Conservation (phyloP, 2,888 invertebrate genomes). For the Acanthococcus lagerstroemiae region DNA sequence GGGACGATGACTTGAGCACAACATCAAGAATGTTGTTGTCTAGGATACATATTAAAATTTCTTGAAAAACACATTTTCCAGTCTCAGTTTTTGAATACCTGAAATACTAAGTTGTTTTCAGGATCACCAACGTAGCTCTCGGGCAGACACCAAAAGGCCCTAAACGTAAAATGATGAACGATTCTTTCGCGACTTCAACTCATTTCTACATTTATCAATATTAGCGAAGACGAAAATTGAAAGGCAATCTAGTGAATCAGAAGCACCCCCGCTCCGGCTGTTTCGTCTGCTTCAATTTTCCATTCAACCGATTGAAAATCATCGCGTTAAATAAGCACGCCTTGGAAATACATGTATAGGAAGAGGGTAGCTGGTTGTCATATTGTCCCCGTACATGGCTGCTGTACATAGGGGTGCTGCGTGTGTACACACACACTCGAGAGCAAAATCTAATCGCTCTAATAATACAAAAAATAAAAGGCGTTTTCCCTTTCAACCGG, state of each 20-base stretch:
- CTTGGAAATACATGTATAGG: not conserved
- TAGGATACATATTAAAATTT: too few species aligned
- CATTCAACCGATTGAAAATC: not conserved
- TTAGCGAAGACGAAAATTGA: not conserved
- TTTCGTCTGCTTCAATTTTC: not conserved
- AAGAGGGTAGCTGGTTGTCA: not conserved
- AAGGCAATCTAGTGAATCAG: not conserved
- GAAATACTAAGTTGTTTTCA: too few species aligned
- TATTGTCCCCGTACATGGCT: not conserved
- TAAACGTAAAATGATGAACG: too few species aligned
- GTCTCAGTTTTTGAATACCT: too few species aligned
- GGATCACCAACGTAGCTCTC: too few species aligned
- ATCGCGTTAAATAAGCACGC: not conserved
- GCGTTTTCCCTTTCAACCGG: not conserved
- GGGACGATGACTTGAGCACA: too few species aligned
- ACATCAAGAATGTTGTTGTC: too few species aligned
- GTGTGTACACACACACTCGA: not conserved
- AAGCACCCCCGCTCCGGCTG: too few species aligned
- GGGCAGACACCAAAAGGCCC: too few species aligned
- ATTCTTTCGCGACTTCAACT: not conserved
- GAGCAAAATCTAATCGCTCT: not conserved
- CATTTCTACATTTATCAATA: not conserved
- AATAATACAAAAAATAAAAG: not conserved
- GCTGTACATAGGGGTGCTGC: not conserved
- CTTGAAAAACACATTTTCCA: too few species aligned